These are phyloP conservation scores for Congeria kusceri DNA, from an alignment of 2,888 invertebrate species.

Conservation along the genomic window DNA sequence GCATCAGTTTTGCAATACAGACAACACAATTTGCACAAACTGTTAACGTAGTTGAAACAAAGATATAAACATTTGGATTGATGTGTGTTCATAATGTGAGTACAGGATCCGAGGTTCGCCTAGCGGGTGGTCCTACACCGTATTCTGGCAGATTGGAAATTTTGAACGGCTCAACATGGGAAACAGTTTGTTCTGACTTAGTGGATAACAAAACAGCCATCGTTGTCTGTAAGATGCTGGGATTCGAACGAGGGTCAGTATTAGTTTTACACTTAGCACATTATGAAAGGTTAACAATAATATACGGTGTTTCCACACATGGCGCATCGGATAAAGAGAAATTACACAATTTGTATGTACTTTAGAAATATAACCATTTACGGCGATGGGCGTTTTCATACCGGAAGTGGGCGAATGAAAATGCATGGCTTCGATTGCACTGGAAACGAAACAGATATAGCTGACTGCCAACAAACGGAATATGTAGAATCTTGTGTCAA, in stretches of 20 bases:
- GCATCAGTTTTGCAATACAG: too few relatives aligned
- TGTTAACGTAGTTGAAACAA: too few relatives aligned
- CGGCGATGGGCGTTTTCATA: not conserved
- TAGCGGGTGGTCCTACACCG: constrained; percentile 5
- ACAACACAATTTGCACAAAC: too few relatives aligned
- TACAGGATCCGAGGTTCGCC: constrained; percentile 6
- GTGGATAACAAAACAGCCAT: not conserved
- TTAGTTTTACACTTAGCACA: too few relatives aligned
- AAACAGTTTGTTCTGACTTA: constrained; percentile 23
- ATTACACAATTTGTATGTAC: too few relatives aligned
- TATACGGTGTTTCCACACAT: too few relatives aligned
- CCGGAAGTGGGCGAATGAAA: not conserved
- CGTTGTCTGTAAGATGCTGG: constrained; percentile 17
- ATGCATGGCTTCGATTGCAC: not conserved
- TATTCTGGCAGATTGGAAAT: constrained; percentile 22
- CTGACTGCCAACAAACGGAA: too few relatives aligned
- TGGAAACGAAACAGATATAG: constrained; percentile 1
- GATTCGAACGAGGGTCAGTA: constrained; percentile 1
- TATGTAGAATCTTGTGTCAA: too few relatives aligned
- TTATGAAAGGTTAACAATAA: too few relatives aligned
- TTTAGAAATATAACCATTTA: not conserved
- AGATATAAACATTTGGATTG: too few relatives aligned
- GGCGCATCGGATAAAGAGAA: too few relatives aligned
- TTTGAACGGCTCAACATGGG: constrained; percentile 5
- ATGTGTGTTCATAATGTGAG: too few relatives aligned